phyloP scores from a whole-genome alignment of 2,888 invertebrate genomes.

The Agrochola lychnidis region DNA sequence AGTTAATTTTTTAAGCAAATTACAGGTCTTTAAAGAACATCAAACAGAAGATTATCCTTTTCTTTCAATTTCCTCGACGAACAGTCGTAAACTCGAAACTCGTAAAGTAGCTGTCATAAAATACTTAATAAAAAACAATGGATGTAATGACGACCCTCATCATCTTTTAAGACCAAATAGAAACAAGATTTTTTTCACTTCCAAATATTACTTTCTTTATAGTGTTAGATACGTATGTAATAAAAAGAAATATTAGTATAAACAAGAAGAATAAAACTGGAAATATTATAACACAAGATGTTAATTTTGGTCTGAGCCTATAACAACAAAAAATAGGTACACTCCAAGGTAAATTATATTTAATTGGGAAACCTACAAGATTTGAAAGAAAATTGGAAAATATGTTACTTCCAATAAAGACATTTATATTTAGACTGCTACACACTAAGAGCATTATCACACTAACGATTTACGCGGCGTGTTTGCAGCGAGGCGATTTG shows the following conservation, averaged over 20 bases:
- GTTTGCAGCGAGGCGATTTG: no score
- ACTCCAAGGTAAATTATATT: neutral
- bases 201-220: slow-evolving; percentile 30
- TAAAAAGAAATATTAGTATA: slow-evolving; percentile 12
- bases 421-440: neutral
- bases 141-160: slow-evolving; percentile 64
- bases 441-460: no score
- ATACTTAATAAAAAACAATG: slow-evolving; percentile 71
- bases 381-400: neutral
- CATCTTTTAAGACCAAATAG: slow-evolving; percentile 61
- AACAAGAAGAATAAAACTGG: neutral
- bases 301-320: neutral
- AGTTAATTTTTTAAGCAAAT: slow-evolving; percentile 42
- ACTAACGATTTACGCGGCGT: no score
- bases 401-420: neutral
- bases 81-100: slow-evolving; percentile 65
- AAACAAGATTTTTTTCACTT: slow-evolving; percentile 54
- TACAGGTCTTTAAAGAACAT: slow-evolving; percentile 36
- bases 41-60: slow-evolving; percentile 50
- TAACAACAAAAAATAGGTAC: neutral
- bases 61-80: slow-evolving; percentile 56
- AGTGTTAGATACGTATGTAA: slow-evolving; percentile 32
- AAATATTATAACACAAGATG: neutral
- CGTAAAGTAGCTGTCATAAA: slow-evolving; percentile 67
- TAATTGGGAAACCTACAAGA: neutral